Base-by-base conservation (phyloP, 2,888 invertebrate species). In the Sialis lutaria region DNA sequence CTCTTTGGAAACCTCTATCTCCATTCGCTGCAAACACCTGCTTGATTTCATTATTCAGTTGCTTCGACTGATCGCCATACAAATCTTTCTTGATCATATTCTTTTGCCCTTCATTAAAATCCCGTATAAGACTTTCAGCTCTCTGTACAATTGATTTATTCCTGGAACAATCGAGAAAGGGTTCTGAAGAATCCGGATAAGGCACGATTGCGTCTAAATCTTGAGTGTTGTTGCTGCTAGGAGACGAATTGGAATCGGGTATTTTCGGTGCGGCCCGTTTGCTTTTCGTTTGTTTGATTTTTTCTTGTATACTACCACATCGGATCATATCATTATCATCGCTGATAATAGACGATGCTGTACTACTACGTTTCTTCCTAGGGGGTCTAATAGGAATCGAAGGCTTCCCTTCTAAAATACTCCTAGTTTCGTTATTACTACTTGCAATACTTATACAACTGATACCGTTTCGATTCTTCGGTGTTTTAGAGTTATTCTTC, bases 391-490 rank as follows among this genome's bases (percentile, higher is more conserved):
- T 67, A 1, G 86, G 82, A 12, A 72, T 64, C 7, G 56, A 50
- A 1, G 47, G 55, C 44, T 61, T 61, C 10, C 59, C 58, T 39
- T 60, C 56, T 1, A 63, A 61, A 32, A 46, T 45, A 41, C 46
- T 46, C 2, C 58, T 55, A 45, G 60, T 51, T 33, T 62, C 62
- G 51, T 63, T 64, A 58, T 53, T 66, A 60, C 79, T 81, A 53
- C 81, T 81, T 1, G 82, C 77, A 45, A 82, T 70, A 55, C 85
- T 84, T 62, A 82, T 75, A 60, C 85, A 84, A 53, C 82, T 82
- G 12, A 86, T 72, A 30, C 85, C 86, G 54, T 85, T 80, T 62
- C 70, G 74, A 59, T 75, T 85, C 60, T 72, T 80, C 22, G 72
- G 75, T 56, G 72, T 77, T 56, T 73, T 77, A 55, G 67, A 74